Percentiles rank a stretch among this genome's conserved stretches.
Conservation (phyloP, 2,888 invertebrate species). For the Habrosyne pyritoides region DNA sequence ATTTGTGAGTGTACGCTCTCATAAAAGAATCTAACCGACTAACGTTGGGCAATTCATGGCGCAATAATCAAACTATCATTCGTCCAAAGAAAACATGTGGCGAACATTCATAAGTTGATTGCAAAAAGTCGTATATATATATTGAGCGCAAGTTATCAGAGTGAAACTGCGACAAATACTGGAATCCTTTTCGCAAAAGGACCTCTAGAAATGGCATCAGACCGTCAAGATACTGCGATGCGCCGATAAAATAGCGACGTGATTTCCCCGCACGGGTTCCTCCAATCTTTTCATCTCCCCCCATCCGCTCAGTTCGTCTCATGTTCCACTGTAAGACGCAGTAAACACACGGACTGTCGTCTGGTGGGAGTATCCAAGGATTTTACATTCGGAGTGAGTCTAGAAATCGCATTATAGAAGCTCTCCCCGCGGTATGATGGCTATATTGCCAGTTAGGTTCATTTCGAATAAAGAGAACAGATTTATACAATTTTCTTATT, state of each 20-base stretch:
- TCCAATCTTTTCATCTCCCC: slow-evolving; percentile 70
- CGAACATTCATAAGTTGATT: neutral
- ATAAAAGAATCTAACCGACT: slow-evolving; percentile 29
- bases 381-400: slow-evolving; percentile 68
- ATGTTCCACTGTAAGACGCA: slow-evolving; percentile 45
- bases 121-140: neutral
- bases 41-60: slow-evolving; percentile 20
- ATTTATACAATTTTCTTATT: slow-evolving; percentile 23
- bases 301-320: slow-evolving; percentile 43
- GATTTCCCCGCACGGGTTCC: slow-evolving; percentile 65
- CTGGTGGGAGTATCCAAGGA: slow-evolving; percentile 64
- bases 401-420: slow-evolving; percentile 69
- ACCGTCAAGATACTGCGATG: slow-evolving; percentile 55
- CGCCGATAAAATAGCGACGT: slow-evolving; percentile 75
- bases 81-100: neutral
- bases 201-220: slow-evolving; percentile 28
- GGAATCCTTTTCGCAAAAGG: slow-evolving; percentile 28
- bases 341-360: slow-evolving; percentile 70
- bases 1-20: slow-evolving; percentile 40
- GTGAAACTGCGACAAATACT: slow-evolving; percentile 4
- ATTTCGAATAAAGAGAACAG: slow-evolving; percentile 42
- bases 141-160: neutral
- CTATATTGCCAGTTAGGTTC: slow-evolving; percentile 34
- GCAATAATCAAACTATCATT: neutral
- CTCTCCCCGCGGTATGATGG: slow-evolving; percentile 51